Conservation (phyloP, 2,797 vertebrate species). For the Schizothorax lantsangensis region DNA sequence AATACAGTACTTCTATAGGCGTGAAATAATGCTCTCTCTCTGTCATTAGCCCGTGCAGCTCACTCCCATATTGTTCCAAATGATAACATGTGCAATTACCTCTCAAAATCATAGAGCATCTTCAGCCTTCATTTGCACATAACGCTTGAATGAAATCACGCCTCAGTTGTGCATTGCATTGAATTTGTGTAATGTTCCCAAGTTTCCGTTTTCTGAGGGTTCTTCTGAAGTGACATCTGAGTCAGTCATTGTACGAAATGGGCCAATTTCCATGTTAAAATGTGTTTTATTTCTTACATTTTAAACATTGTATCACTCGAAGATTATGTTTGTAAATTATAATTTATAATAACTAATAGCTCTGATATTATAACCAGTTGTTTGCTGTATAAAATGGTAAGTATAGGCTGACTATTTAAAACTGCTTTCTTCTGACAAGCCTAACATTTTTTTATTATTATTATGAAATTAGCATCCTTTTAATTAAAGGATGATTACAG, state of each 20-base stretch:
- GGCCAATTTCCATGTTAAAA: neutral
- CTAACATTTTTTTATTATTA: neutral
- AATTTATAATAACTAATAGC: neutral
- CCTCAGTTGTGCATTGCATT: neutral
- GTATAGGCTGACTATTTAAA: neutral
- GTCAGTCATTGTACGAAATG: neutral
- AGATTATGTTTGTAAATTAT: neutral
- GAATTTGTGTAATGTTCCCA: neutral
- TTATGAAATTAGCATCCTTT: neutral
- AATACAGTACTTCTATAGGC: neutral
- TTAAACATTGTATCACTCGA: neutral
- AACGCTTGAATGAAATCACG: neutral
- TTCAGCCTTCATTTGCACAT: neutral
- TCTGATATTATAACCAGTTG: neutral
- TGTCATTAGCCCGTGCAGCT: neutral
- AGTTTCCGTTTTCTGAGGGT: neutral
- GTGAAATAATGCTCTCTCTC: neutral
- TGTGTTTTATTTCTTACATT: neutral
- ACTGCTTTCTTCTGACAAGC: neutral
- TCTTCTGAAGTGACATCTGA: neutral
- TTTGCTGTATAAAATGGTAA: neutral
- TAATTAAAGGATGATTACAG: neutral
- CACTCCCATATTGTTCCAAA: neutral
- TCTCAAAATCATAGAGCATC: neutral
- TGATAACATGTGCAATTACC: slow-evolving; percentile 1